Conservation (phyloP, 2,888 invertebrate species). For the Drosophila paramelanica region DNA sequence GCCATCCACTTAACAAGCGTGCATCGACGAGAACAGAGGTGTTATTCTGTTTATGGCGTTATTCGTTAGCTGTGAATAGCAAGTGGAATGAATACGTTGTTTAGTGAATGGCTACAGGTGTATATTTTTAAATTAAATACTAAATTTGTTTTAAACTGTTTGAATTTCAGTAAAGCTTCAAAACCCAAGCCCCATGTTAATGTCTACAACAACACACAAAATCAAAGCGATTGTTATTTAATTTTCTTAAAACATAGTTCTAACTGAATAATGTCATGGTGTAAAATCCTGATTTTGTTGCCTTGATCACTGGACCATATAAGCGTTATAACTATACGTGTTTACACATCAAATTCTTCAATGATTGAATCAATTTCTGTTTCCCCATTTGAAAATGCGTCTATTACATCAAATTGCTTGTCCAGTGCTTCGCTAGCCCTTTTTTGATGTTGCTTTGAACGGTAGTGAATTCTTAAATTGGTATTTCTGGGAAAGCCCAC, state of each 20-base stretch:
- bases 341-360: slow-evolving; percentile 18
- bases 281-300: too few species aligned
- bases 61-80: slow-evolving; percentile 14
- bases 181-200: too few species aligned
- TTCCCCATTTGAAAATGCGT: neutral
- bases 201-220: too few species aligned
- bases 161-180: too few species aligned
- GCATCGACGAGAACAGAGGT: slow-evolving; percentile 10
- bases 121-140: too few species aligned
- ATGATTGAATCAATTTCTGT: slow-evolving; percentile 5
- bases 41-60: slow-evolving; percentile 27
- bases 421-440: neutral
- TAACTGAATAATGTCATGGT: too few species aligned
- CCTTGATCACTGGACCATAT: neutral
- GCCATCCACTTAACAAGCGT: neutral
- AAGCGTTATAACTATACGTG: neutral
- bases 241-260: too few species aligned
- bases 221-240: too few species aligned
- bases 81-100: neutral
- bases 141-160: too few species aligned
- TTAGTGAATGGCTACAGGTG: slow-evolving; percentile 9
- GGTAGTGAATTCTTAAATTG: slow-evolving; percentile 36
- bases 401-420: neutral
- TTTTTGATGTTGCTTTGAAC: slow-evolving; percentile 38
- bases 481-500: slow-evolving; percentile 39